These are phyloP conservation scores for Eulemur macaco DNA, from an alignment of 2,113 vertebrate species.

Conservation along the genomic window DNA sequence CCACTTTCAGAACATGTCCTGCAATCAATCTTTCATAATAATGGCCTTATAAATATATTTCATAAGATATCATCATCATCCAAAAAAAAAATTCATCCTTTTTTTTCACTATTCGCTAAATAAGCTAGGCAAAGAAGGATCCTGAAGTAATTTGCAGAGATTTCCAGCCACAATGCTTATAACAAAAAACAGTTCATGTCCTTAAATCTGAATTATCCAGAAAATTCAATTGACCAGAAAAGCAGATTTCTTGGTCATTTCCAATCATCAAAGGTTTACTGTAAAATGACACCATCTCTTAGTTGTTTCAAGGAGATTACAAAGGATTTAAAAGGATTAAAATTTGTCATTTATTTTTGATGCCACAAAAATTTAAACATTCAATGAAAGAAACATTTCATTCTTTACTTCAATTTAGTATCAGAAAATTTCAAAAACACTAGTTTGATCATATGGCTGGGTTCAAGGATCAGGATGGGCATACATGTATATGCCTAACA, in stretches of 20 bases:
- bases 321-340: neutral
- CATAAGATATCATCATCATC: neutral
- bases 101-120: constrained; percentile 7
- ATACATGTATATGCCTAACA: neutral
- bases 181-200: constrained; percentile 15
- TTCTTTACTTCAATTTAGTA: constrained; percentile 1
- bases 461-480: neutral
- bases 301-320: constrained; percentile 8
- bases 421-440: neutral
- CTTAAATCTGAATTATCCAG: constrained; percentile 45
- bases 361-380: neutral
- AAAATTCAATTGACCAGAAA: constrained; percentile 48
- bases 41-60: neutral
- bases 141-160: neutral
- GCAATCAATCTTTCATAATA: neutral
- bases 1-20: neutral
- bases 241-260: constrained; percentile 52
- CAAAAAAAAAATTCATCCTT: neutral
- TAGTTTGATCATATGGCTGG: neutral
- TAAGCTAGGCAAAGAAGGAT: neutral
- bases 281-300: neutral
- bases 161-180: constrained; percentile 19
- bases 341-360: constrained; percentile 13
- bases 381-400: neutral
- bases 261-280: constrained; percentile 36